Conservation (phyloP, 2,797 vertebrate genomes). For the Zalophus californianus region DNA sequence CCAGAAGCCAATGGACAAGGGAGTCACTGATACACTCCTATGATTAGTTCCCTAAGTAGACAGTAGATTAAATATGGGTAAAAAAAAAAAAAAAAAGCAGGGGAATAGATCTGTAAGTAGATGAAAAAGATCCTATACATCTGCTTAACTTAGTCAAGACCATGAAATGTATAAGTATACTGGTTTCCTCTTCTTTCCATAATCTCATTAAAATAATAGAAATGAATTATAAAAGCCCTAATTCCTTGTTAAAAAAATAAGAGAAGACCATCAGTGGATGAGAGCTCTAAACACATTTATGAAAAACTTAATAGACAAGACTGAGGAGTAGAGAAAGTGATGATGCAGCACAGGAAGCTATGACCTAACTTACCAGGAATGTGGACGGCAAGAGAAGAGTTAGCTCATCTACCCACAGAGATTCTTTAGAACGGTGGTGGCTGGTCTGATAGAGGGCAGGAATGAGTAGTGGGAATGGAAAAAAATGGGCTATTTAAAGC, state of each 20-base stretch:
- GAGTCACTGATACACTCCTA: neutral
- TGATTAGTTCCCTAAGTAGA: neutral
- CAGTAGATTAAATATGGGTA: neutral
- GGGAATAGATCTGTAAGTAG: neutral
- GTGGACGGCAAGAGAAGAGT: neutral
- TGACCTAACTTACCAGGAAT: neutral
- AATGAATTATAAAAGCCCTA: neutral
- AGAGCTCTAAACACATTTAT: neutral
- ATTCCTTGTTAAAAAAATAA: neutral
- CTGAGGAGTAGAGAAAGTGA: neutral
- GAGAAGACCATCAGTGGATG: neutral
- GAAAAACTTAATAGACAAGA: neutral
- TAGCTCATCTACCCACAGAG: fast-evolving
- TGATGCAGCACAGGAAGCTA: neutral
- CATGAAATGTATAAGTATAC: neutral
- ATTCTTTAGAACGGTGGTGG: fast-evolving
- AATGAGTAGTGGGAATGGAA: neutral
- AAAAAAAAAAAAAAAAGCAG: neutral
- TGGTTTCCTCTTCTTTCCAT: neutral
- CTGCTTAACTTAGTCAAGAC: neutral
- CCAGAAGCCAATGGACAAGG: neutral
- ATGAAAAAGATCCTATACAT: neutral
- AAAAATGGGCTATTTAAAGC: neutral
- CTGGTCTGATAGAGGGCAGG: neutral
- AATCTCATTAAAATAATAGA: neutral